Base-by-base conservation (phyloP, 2,113 vertebrate genomes). In the Coryphaenoides rupestris region DNA sequence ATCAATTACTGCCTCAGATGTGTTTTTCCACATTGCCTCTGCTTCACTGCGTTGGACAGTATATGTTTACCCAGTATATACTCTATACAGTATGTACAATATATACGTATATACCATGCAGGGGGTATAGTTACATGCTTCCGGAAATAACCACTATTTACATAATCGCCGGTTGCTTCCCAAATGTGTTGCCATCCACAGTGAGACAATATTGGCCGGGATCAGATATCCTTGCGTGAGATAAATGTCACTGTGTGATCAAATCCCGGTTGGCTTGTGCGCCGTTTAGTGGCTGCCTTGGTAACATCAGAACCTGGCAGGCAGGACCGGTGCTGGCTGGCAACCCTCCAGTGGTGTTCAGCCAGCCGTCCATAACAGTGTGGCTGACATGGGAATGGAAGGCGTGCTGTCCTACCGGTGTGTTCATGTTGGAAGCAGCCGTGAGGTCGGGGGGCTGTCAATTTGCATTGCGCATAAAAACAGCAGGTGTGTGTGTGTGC, bases 181-280 rank as follows among this genome's bases (percentile, higher is more conserved):
- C 9, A 9, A 40, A 40, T 40, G 50, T 72, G 54, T 60, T 28
- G 59, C 62, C 62, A 60, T 58, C 13, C 33, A n/a, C n/a, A 40
- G 55, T 66, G 23, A 61, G 47, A 56, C 73, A 74, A 56, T 74
- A 71, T 68, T 53, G 47, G 57, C n/a, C n/a, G 62, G 63, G 64
- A 53, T 55, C 66, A 19, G 54, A 70, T 80, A 58, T 77, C 60
- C 74, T 76, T 77, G 63, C 55, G 23, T n/a, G 63, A 68, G 28
- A 53, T 55, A 2, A 28, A 49, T 71, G 73, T 66, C 49, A 56
- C 1, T 58, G 50, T n/a, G 15, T 52, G 5, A 62, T 55, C 61
- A 79, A 47, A 40, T 67, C 60, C 22, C 60, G 23, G 60, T 67
- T 73, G 47, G 47, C 68, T 33, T 21, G 57, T 19, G 58, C 54